These are phyloP conservation scores for Chroicocephalus ridibundus DNA, from an alignment of 2,113 vertebrate species.

Conservation along the genomic window DNA sequence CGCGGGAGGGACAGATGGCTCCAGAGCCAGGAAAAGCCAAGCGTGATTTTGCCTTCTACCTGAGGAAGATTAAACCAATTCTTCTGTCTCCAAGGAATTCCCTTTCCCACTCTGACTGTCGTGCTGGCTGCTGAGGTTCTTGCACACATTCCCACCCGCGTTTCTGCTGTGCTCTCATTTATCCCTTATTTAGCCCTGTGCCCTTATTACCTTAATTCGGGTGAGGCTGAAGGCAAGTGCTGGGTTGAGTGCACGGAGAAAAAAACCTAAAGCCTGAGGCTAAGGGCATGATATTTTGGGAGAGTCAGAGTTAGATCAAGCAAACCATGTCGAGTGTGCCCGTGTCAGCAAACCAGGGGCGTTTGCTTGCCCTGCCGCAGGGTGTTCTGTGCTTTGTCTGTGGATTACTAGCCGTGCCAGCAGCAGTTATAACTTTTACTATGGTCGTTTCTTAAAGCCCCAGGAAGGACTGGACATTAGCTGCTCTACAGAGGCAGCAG, in stretches of 20 bases:
- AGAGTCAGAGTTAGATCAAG: neutral
- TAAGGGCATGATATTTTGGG: neutral
- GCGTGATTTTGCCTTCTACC: neutral
- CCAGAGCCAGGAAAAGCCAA: neutral
- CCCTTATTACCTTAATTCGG: neutral
- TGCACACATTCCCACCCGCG: fast-evolving
- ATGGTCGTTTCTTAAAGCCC: neutral
- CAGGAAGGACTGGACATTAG: neutral
- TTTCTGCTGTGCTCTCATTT: neutral
- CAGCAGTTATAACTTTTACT: neutral
- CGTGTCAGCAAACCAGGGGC: neutral
- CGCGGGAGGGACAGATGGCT: neutral
- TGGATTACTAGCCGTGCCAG: neutral
- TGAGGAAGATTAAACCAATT: neutral
- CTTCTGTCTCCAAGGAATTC: neutral
- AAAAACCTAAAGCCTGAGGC: neutral
- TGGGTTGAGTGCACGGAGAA: neutral
- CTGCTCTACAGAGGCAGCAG: neutral
- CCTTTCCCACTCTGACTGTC: neutral
- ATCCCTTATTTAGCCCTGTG: neutral
- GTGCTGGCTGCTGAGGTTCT: neutral
- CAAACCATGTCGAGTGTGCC: fast-evolving
- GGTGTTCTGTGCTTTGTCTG: neutral
- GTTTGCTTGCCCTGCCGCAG: neutral
- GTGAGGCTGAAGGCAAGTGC: neutral